Percentiles rank a stretch among this genome's conserved stretches.
Evolutionary conservation across 2,113 vertebrate species (phyloP).

Genomic region (Ia io): DNA sequence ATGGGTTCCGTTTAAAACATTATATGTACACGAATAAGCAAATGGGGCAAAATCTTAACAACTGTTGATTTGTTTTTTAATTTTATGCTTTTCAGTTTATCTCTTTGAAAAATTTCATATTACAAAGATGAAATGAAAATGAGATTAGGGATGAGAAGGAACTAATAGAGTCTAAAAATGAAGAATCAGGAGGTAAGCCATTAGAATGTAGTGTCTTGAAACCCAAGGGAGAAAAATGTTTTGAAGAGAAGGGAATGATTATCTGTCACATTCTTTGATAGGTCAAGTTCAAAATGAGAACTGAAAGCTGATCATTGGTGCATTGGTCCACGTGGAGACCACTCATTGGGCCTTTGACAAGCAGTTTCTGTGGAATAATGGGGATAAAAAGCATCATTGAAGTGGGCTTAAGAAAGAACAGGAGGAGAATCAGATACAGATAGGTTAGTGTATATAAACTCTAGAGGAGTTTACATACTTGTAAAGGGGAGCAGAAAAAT

Average conservation of each 20-base stretch:
- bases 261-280: background rate
- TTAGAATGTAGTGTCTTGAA: background rate
- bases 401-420: background rate
- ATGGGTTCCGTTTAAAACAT: background rate
- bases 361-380: background rate
- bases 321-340: background rate
- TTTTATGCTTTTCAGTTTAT: slow-evolving; percentile 2
- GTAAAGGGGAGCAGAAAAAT: background rate
- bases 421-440: background rate
- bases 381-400: background rate
- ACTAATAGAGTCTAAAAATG: background rate
- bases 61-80: background rate
- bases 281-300: background rate
- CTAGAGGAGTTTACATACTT: background rate
- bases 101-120: background rate
- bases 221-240: background rate
- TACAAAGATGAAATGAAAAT: background rate
- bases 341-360: background rate
- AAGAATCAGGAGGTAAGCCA: background rate
- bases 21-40: background rate
- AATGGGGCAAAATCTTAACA: background rate
- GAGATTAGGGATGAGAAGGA: slow-evolving; percentile 4
- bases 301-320: background rate
- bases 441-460: background rate
- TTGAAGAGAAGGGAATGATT: background rate